Conservation (phyloP, 2,797 vertebrate genomes). For the Luscinia luscinia region DNA sequence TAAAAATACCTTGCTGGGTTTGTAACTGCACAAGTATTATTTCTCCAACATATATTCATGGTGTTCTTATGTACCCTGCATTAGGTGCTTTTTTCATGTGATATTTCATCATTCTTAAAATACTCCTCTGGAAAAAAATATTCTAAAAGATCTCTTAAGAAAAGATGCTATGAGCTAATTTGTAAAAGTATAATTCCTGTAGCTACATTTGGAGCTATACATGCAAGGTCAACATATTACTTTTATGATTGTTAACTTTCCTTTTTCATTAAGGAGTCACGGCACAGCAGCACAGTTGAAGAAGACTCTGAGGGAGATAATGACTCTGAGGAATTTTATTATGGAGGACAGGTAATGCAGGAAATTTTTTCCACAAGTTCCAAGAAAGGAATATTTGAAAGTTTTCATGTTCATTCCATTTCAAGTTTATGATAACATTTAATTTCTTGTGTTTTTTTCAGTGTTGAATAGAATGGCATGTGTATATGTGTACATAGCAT, state of each 20-base stretch:
- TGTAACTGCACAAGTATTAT: not conserved
- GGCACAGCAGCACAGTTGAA: conserved; percentile 84
- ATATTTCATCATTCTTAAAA: not conserved
- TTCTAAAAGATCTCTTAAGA: not conserved
- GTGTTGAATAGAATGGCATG: not conserved
- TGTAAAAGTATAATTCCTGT: not conserved
- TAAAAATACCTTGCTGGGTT: not conserved
- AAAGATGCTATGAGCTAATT: not conserved
- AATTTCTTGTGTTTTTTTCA: not conserved
- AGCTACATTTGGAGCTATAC: not conserved
- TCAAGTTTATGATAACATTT: not conserved
- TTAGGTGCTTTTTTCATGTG: not conserved
- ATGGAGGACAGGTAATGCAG: conserved; percentile 87
- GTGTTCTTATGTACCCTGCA: not conserved
- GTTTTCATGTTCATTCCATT: not conserved
- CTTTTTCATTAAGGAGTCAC: conserved; percentile 75
- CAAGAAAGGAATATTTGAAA: not conserved
- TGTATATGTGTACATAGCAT: not conserved
- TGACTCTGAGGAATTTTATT: conserved; percentile 92
- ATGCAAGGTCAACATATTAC: not conserved
- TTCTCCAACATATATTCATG: not conserved
- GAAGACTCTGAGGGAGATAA: conserved; percentile 93
- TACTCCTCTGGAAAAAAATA: not conserved
- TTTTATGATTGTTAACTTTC: not conserved
- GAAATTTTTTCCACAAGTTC: not conserved